Conservation (phyloP, 30 jellyfish, hydroid and myxozoan species). For the Pelagia noctiluca region DNA sequence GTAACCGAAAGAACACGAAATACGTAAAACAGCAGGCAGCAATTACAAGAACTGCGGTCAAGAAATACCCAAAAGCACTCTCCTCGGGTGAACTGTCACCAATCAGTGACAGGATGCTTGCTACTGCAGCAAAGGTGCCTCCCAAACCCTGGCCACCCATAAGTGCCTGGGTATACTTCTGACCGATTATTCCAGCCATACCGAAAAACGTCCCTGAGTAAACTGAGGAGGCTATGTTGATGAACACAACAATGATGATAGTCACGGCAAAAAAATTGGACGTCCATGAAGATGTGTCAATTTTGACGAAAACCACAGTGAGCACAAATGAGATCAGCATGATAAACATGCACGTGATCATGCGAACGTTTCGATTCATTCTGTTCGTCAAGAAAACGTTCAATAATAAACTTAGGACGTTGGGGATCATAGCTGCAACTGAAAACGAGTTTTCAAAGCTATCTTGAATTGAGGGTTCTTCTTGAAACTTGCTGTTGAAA, state of each 20-base stretch:
- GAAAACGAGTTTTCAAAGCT: constrained; percentile 95
- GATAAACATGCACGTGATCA: constrained; percentile 72
- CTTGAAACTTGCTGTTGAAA: constrained; percentile 65
- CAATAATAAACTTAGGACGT: constrained; percentile 73
- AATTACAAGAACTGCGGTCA: constrained; percentile 82
- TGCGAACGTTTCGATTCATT: constrained; percentile 80
- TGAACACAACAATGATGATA: constrained; percentile 69
- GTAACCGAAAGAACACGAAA: constrained; percentile 64
- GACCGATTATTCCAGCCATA: constrained; percentile 94
- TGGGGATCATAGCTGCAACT: constrained; percentile 93
- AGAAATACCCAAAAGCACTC: constrained; percentile 91
- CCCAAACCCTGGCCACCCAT: constrained; percentile 99
- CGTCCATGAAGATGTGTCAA: constrained; percentile 88
- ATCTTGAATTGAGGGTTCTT: constrained; percentile 54
- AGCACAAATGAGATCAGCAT: constrained; percentile 70
- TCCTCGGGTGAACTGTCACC: constrained; percentile 71
- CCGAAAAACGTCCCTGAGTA: constrained; percentile 95
- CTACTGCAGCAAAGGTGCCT: constrained; percentile 97
- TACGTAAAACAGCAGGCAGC: constrained; percentile 64
- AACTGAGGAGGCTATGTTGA: constrained; percentile 88
- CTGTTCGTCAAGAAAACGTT: constrained; percentile 85
- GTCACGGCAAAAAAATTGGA: constrained; percentile 81
- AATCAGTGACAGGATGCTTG: constrained; percentile 79
- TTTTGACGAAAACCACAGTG: constrained; percentile 90
- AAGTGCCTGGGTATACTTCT: constrained; percentile 91